phyloP scores from a whole-genome alignment of 2,888 invertebrate genomes.

The Smittia sp. region DNA sequence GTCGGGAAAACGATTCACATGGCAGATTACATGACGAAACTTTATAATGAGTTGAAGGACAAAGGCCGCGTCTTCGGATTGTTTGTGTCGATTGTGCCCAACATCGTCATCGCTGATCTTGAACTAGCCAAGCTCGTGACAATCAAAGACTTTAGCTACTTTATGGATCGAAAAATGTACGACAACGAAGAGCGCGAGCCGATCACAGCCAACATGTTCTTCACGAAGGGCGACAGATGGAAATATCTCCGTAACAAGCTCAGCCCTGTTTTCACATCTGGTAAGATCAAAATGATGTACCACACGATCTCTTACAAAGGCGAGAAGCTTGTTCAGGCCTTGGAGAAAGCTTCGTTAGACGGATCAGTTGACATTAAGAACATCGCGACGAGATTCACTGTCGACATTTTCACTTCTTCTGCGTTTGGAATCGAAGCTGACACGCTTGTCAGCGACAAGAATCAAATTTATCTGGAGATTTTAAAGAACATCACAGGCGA shows the following conservation, averaged over 20 bases:
- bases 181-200: neutral
- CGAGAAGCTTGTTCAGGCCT: neutral
- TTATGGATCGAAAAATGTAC: slow-evolving; percentile 3
- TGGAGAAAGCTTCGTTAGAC: neutral
- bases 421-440: slow-evolving; percentile 40
- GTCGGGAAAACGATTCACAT: neutral
- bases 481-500: neutral
- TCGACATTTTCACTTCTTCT: slow-evolving; percentile 32
- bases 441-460: slow-evolving; percentile 16
- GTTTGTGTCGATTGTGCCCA: slow-evolving; percentile 1
- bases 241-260: slow-evolving; percentile 20
- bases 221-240: slow-evolving; percentile 19
- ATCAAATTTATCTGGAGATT: slow-evolving; percentile 24
- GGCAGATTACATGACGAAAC: neutral
- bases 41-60: slow-evolving; percentile 36
- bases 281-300: slow-evolving; percentile 26
- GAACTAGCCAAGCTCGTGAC: slow-evolving; percentile 15
- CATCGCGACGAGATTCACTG: slow-evolving; percentile 1
- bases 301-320: neutral
- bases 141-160: slow-evolving; percentile 38
- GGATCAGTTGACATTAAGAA: slow-evolving; percentile 32
- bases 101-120: slow-evolving; percentile 20
- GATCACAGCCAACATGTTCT: slow-evolving; percentile 10
- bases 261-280: slow-evolving; percentile 27
- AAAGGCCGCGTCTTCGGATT: slow-evolving; percentile 35